Base-by-base conservation (phyloP, 2,113 vertebrate genomes). In the Silurus glanis region DNA sequence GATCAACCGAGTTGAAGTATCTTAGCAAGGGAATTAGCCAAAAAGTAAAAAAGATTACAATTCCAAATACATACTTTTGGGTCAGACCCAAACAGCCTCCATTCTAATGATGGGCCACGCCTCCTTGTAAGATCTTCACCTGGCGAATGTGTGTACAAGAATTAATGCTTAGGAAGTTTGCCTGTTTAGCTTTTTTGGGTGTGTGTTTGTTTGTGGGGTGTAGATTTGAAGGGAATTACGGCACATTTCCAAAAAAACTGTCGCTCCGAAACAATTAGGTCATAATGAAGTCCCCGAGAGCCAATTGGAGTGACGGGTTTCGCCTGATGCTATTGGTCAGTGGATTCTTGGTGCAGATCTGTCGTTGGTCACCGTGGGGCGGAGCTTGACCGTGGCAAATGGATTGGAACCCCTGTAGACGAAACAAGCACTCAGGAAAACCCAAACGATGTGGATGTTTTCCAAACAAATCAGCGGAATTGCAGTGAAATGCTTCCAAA, bases 341-440 rank as follows among this genome's bases (percentile, higher is more conserved):
- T 90, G 94, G 69, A 97, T 95, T 62, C 92, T 91, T 28, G 97
- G 97, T 0, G 95, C 93, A 0, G 97, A 98, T 91, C 96, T 96
- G 92, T 98, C 97, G 0, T 97, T 95, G 93, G 97, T 98, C 49
- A 95, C 89, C 0, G 97, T 97, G 37, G 97, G 96, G 0, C 95
- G 95, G 81, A 98, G 96, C 92, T 98, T 98, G 47, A 98, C 96
- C 0, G 97, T 98, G 84, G 97, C 96, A 56, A 98, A 98, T 0
- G 97, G 97, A 91, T 98, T 98, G 2, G 97, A 97, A 85, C 97
- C 97, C 88, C 95, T 95, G 89, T 94, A 93, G 59, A 74, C 71
- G 2, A 25, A 37, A 83, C 67, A 82, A 19, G 19, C 75, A 19
- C 28, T 21, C 23, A 83, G 67, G 16, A n/a, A 71, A 75, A 16